A percentile compares a stretch with the other conserved stretches of the same genome.
Conservation (phyloP, 2,888 invertebrate genomes). For the Agonopterix subpropinquella region DNA sequence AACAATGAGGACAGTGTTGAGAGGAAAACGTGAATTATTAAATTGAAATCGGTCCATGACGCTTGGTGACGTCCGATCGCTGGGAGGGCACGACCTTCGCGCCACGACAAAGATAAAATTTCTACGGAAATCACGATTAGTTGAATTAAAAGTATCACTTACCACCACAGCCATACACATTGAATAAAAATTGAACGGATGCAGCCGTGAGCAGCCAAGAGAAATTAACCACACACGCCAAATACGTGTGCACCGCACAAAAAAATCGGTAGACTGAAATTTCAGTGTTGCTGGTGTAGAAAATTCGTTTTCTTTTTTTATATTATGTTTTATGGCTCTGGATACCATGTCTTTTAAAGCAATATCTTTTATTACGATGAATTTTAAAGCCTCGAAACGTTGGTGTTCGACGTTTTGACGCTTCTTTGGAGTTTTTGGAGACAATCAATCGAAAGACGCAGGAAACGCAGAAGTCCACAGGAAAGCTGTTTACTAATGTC, state of each 20-base stretch:
- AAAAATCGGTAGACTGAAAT: constrained; percentile 48
- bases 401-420: no score
- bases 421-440: no score
- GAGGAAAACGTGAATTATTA: constrained; percentile 29
- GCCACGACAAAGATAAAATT: constrained; percentile 4
- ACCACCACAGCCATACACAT: constrained; percentile 93
- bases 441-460: no score
- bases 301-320: no score
- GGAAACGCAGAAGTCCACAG: no score
- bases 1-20: not conserved
- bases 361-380: no score
- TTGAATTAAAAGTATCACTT: constrained; percentile 51
- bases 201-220: constrained; percentile 73
- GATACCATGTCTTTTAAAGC: no score
- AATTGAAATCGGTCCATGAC: constrained; percentile 42
- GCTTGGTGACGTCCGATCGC: constrained; percentile 50
- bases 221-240: constrained; percentile 65
- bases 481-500: no score
- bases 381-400: no score
- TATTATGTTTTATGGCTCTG: no score
- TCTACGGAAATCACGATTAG: constrained; percentile 9
- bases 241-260: constrained; percentile 69
- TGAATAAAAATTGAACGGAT: constrained; percentile 79
- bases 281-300: constrained; percentile 6
- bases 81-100: constrained; percentile 52